Conservation (phyloP, 2,797 vertebrate genomes). For the Acanthiza pusilla region DNA sequence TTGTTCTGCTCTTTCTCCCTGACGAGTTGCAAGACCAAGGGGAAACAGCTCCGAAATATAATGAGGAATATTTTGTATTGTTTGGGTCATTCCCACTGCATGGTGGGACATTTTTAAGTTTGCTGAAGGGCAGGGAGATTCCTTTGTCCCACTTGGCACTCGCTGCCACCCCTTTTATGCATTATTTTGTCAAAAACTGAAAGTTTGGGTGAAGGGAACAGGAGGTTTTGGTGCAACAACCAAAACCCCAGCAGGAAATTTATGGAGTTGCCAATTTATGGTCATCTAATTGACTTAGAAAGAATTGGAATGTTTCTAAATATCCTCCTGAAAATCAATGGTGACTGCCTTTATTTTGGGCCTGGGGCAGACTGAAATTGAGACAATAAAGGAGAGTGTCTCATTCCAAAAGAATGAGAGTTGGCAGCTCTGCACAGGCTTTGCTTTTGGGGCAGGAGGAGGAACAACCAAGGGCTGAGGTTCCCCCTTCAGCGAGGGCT, state of each 20-base stretch:
- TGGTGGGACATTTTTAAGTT: not conserved
- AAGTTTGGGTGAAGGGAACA: not conserved
- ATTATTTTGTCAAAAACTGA: not conserved
- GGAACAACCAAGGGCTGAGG: not conserved
- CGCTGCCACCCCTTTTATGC: not conserved
- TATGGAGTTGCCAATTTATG: conserved; percentile 56
- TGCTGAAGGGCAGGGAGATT: not conserved
- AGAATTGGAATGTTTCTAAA: conserved; percentile 71
- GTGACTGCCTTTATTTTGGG: conserved; percentile 71
- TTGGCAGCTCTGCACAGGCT: conserved; percentile 41
- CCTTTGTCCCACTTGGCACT: not conserved
- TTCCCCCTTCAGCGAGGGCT: not conserved
- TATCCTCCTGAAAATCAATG: conserved; percentile 71
- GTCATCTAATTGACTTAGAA: conserved; percentile 67
- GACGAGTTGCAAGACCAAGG: not conserved
- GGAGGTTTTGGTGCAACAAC: not conserved
- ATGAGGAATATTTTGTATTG: not conserved
- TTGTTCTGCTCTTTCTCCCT: conserved; percentile 13
- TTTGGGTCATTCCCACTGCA: not conserved
- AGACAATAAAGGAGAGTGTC: conserved; percentile 76
- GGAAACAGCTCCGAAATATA: not conserved
- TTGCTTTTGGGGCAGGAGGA: not conserved
- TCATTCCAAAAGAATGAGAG: conserved; percentile 69
- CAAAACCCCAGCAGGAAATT: conserved; percentile 62
- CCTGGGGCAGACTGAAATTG: conserved; percentile 73